Evolutionary conservation across 1,140 invertebrate genomes (phyloP), one percentile per base, ranked within the genome.

Genomic region (Episyrphus balteatus): DNA sequence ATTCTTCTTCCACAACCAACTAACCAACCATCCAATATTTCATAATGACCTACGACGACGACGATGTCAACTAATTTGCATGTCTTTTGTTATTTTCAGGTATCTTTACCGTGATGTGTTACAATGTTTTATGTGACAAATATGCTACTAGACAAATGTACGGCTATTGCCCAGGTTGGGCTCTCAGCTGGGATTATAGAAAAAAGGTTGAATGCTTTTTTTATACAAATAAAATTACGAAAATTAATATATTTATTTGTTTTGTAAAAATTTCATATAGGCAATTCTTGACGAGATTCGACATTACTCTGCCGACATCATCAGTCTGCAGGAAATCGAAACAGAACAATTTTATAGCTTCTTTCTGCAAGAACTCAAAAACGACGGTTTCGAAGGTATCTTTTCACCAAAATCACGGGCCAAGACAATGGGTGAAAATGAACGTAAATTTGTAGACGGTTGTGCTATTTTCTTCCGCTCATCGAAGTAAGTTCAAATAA

Each of bases 21-120:
- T 12, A 21, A 41, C 10, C 44, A 52, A 49, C 14, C 31, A 18
- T 14, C 38, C 17, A 21, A 42, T 14, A 33, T 45, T 48, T 47
- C 49, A 53, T 52, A 33, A 37, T 31, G 13, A n/a, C n/a, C n/a
- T n/a, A n/a, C n/a, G n/a, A n/a, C n/a, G n/a, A n/a, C n/a, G n/a
- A n/a, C n/a, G 12, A 33, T 12, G 32, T 33, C 12, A 18, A 18
- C 9, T 42, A 18, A 10, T 18, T 15, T 30, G 7, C n/a, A n/a
- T n/a, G n/a, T 30, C 21, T 21, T 34, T 42, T 44, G 15, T 37
- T 30, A 42, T 51, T 51, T 55, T 45, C 71, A 91, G 89, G 89
- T 76, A 88, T 93, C 66, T 95, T 99, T 73, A 98, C 95, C 44
- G 92, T 98, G 50, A 96, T 99, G 88, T 98, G 94, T 73, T 99